Evolutionary conservation across 2,888 invertebrate genomes (phyloP).

Genomic region (Leptopilina myrica): DNA sequence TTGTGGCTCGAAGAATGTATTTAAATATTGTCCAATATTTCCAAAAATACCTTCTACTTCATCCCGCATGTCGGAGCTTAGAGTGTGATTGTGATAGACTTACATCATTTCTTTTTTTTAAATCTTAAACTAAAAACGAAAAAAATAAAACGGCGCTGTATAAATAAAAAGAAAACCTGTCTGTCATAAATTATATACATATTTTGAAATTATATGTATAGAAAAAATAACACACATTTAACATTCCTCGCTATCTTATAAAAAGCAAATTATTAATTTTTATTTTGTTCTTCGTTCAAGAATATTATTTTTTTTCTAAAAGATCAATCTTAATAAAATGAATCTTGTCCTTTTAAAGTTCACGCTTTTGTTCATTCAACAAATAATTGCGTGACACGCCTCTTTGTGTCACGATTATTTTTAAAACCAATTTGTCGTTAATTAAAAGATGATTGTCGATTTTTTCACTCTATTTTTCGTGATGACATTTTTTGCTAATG

Average conservation of each 20-base stretch:
- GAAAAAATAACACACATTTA: slow-evolving; percentile 50
- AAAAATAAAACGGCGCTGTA: slow-evolving; percentile 54
- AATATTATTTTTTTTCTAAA: background rate
- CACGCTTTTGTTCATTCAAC: background rate
- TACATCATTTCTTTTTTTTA: slow-evolving; percentile 58
- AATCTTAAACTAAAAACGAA: slow-evolving; percentile 58
- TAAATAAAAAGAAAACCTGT: slow-evolving; percentile 49
- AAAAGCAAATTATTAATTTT: slow-evolving; percentile 48
- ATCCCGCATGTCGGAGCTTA: slow-evolving; percentile 73
- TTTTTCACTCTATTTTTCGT: no score
- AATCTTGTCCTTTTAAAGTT: slow-evolving; percentile 10
- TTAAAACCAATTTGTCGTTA: slow-evolving; percentile 1
- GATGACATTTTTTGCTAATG: no score
- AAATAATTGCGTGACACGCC: background rate
- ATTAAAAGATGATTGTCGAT: background rate
- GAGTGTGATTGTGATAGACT: slow-evolving; percentile 76
- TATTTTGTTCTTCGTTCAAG: slow-evolving; percentile 5
- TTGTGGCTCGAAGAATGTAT: slow-evolving; percentile 47
- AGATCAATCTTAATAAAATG: background rate
- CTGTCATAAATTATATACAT: slow-evolving; percentile 10
- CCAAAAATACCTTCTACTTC: slow-evolving; percentile 44
- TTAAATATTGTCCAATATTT: slow-evolving; percentile 42
- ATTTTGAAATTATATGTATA: background rate
- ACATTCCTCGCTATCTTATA: slow-evolving; percentile 59
- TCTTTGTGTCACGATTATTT: background rate